Base-by-base conservation (phyloP, 2,888 invertebrate genomes). In the Lasioglossum oenotherae region DNA sequence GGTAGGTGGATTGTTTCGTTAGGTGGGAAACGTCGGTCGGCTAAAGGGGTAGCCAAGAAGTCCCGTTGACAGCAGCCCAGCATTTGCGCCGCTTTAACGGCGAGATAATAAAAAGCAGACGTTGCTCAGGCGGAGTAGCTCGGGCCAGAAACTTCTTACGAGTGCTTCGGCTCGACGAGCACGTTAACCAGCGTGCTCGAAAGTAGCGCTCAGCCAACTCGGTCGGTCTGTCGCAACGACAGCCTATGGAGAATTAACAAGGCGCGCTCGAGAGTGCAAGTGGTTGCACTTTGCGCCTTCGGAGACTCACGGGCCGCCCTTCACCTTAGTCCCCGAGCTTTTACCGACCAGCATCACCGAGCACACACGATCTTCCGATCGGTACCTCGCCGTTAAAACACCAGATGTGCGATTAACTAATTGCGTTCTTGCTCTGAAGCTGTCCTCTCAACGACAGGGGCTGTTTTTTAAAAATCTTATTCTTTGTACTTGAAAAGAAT, bases 161-260 rank as follows among this genome's bases (percentile, higher is more conserved):
- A 81, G 85, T 78, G 69, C 72, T 80, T 57, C 75, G 76, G 81
- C 80, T 81, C 79, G 80, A 86, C 80, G 80, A 78, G 82, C 72
- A 85, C 82, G 80, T 91, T 92, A 92, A 93, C 92, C 89, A 90
- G 91, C 88, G 90, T 88, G 88, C 92, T 92, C 89, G 89, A 92
- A 91, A 92, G 92, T 91, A 89, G 92, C 90, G 91, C 89, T 80
- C 85, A 74, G 78, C 82, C 90, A 73, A 81, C 87, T 85, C 85
- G 90, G 27, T 44, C 67, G 81, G 77, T 77, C 81, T 41, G 87
- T 91, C 88, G 90, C 91, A 92, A 92, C 92, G 82, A 77, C 83
- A 77, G 72, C 90, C 92, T 89, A 91, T 91, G 91, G 91, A 91
- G 91, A 93, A 92, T 93, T 93, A 93, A 92, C 93, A 93, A 91